Evolutionary conservation across 2,797 vertebrate species (phyloP).

Genomic region (Girardinus metallicus): DNA sequence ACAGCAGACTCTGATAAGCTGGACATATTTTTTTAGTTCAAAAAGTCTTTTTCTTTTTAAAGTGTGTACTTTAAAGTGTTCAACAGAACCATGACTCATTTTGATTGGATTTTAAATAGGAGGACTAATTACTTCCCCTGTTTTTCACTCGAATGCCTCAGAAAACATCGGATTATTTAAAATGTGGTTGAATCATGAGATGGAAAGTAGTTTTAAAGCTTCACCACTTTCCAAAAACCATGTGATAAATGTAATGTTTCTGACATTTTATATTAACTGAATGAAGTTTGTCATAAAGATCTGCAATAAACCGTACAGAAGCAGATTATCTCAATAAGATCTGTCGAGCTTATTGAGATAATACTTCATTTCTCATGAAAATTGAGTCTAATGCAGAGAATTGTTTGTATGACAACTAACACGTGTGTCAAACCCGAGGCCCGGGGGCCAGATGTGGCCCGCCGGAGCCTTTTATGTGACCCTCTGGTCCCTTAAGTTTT

Average conservation of each 20-base stretch:
- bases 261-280: background rate
- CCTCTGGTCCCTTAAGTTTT: too few relatives aligned
- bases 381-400: background rate
- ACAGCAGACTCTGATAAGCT: background rate
- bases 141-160: background rate
- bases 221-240: background rate
- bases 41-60: background rate
- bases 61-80: background rate
- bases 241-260: background rate
- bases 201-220: background rate
- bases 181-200: background rate
- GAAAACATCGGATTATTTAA: background rate
- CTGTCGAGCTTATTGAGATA: background rate
- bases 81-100: background rate
- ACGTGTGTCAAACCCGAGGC: too few relatives aligned
- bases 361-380: background rate
- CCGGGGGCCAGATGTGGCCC: too few relatives aligned
- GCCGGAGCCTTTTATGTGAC: too few relatives aligned
- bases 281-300: background rate
- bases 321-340: background rate
- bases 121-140: background rate
- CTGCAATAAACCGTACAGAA: background rate
- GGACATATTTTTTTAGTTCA: background rate
- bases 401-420: background rate
- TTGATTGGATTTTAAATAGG: background rate